These are phyloP conservation scores for Clupea harengus DNA, from an alignment of 2,113 vertebrate genomes.

Conservation along the genomic window DNA sequence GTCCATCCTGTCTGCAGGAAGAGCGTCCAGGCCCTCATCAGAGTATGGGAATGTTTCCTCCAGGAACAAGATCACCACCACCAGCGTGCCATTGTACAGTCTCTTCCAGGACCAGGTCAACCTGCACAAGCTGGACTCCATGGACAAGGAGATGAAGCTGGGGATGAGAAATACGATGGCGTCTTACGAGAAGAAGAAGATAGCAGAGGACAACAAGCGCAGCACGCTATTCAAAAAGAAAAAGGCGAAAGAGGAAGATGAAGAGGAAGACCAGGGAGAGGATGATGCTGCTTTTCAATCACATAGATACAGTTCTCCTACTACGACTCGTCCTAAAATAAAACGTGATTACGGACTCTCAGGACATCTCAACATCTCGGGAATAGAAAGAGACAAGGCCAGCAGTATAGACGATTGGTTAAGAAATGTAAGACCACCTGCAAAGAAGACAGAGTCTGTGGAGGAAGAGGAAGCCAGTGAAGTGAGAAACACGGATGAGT, in stretches of 20 bases:
- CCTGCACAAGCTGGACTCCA: slow-evolving; percentile 80
- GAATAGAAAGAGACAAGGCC: slow-evolving; percentile 58
- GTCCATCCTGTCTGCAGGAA: slow-evolving; percentile 67
- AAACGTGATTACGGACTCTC: slow-evolving; percentile 58
- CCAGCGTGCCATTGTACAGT: slow-evolving; percentile 86
- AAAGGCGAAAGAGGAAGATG: slow-evolving; percentile 74
- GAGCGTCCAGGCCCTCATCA: slow-evolving; percentile 49
- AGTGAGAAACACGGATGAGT: slow-evolving; percentile 64
- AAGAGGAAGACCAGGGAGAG: slow-evolving; percentile 55
- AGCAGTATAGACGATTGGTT: slow-evolving; percentile 82
- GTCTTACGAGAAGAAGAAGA: slow-evolving; percentile 85
- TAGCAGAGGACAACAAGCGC: slow-evolving; percentile 86
- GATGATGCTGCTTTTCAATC: slow-evolving; percentile 9
- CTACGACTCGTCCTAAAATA: slow-evolving; percentile 47
- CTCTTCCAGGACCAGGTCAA: slow-evolving; percentile 90
- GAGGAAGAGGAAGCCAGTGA: slow-evolving; percentile 61
- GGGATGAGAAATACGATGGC: slow-evolving; percentile 87
- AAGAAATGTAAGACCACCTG: slow-evolving; percentile 74
- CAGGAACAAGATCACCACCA: slow-evolving; percentile 73
- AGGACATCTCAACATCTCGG: slow-evolving; percentile 65
- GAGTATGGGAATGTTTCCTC: slow-evolving; percentile 50
- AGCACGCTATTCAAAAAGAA: slow-evolving; percentile 96
- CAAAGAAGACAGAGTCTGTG: slow-evolving; percentile 55
- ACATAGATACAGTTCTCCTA: slow-evolving; percentile 37
- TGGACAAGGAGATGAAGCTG: slow-evolving; percentile 83